phyloP scores from a whole-genome alignment of 2,888 invertebrate genomes.

The Scaeva pyrastri region DNA sequence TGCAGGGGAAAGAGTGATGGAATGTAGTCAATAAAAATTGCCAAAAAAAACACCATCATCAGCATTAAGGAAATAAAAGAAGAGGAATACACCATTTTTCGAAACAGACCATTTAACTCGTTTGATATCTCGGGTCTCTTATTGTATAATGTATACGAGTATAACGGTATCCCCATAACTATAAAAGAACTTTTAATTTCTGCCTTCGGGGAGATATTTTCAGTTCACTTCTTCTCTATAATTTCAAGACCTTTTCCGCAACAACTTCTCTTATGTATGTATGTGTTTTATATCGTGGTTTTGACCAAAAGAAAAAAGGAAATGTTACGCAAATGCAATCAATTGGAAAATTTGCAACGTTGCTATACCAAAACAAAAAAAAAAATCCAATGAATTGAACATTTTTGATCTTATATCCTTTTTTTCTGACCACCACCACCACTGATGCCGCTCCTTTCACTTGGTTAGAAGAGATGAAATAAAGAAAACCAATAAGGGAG shows the following conservation, averaged over 20 bases:
- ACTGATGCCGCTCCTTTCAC: not conserved
- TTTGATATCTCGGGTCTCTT: not conserved
- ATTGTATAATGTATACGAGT: not conserved
- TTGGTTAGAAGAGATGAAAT: not conserved
- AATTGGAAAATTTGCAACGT: conserved; percentile 39
- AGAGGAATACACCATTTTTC: conserved; percentile 1
- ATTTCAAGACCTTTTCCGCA: not conserved
- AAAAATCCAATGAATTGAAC: conserved; percentile 30
- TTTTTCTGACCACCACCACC: not conserved
- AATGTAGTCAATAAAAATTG: not conserved
- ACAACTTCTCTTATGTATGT: not conserved
- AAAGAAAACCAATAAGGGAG: conserved; percentile 6
- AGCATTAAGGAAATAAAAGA: not conserved
- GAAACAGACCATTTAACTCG: conserved; percentile 52
- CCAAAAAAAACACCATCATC: not conserved
- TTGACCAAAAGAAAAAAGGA: conserved; percentile 3
- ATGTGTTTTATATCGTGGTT: not conserved
- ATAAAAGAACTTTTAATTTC: conserved; percentile 50
- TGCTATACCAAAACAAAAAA: too few species aligned
- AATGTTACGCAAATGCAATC: conserved; percentile 39
- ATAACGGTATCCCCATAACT: conserved; percentile 5
- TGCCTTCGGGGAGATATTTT: conserved; percentile 26
- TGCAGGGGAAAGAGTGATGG: too few species aligned
- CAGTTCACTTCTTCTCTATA: not conserved
- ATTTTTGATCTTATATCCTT: conserved; percentile 17